A percentile compares a stretch with the other conserved stretches of the same genome.
Conservation (phyloP, 1,140 invertebrate species). For the Drosophila bipectinata region DNA sequence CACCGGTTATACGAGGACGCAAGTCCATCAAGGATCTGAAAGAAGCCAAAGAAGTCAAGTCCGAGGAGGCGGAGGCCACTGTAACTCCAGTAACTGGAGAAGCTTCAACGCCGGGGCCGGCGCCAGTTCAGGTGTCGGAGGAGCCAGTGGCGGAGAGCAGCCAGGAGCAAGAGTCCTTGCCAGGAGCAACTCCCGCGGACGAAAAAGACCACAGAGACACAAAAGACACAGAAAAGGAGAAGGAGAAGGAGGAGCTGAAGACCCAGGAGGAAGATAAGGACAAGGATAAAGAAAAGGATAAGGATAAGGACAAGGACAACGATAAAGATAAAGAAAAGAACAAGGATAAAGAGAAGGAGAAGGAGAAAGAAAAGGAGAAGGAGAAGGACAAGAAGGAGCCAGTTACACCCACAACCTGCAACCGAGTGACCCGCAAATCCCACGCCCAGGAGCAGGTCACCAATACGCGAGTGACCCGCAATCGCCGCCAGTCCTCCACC, state of each 20-base stretch:
- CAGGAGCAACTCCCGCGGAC: constrained; percentile 19
- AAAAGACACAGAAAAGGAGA: constrained; percentile 65
- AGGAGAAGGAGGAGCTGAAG: constrained; percentile 12
- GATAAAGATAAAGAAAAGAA: constrained; percentile 27
- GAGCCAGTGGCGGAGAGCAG: constrained; percentile 26
- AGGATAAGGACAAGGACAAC: constrained; percentile 39
- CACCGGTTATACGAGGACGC: constrained; percentile 64
- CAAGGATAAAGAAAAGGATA: constrained; percentile 21
- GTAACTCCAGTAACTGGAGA: background rate
- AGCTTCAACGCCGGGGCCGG: background rate
- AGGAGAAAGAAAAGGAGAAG: constrained; percentile 22
- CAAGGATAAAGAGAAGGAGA: constrained; percentile 25
- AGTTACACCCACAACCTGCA: constrained; percentile 46
- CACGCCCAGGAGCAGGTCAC: constrained; percentile 72
- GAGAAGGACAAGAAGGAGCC: constrained; percentile 40
- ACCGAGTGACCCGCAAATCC: constrained; percentile 76
- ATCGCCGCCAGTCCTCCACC: constrained; percentile 65
- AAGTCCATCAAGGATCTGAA: constrained; percentile 78
- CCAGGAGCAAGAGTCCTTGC: constrained; percentile 22
- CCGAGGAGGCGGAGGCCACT: constrained; percentile 19
- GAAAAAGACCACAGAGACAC: constrained; percentile 59
- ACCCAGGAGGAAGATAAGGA: constrained; percentile 20
- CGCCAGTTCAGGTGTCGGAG: constrained; percentile 25
- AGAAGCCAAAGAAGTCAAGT: constrained; percentile 68
- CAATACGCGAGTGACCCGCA: constrained; percentile 73